Conservation (phyloP, 2,888 invertebrate genomes). For the Stenurella melanura region DNA sequence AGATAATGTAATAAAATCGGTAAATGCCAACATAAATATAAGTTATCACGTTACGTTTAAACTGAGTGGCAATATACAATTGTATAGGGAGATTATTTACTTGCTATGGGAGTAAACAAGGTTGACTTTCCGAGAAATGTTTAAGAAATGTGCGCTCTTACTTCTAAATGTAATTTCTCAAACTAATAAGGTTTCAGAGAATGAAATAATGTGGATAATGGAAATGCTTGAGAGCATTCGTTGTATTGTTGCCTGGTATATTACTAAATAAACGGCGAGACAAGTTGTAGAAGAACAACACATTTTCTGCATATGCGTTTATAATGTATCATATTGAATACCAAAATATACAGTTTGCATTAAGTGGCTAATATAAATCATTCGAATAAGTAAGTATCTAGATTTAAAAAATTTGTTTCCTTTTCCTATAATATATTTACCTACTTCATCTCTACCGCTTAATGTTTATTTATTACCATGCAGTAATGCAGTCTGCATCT, state of each 20-base stretch:
- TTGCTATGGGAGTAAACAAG: background rate
- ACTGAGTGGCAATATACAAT: background rate
- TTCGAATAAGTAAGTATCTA: too few relatives aligned
- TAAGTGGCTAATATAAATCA: too few relatives aligned
- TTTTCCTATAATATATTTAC: too few relatives aligned
- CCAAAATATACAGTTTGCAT: too few relatives aligned
- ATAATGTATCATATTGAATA: background rate
- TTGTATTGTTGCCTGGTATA: background rate
- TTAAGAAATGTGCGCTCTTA: background rate
- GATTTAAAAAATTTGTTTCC: too few relatives aligned
- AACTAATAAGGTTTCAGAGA: constrained; percentile 18
- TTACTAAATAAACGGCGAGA: background rate
- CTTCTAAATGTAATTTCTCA: constrained; percentile 8
- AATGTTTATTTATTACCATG: too few relatives aligned
- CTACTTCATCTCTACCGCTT: too few relatives aligned
- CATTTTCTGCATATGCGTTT: background rate
- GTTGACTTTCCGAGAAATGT: background rate
- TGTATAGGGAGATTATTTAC: background rate
- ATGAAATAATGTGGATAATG: constrained; percentile 8
- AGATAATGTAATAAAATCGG: background rate
- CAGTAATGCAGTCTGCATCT: too few relatives aligned
- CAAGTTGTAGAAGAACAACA: background rate
- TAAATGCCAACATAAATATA: background rate
- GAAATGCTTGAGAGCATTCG: constrained; percentile 1
- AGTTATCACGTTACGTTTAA: background rate